Evolutionary conservation across 2,797 vertebrate genomes (phyloP), one percentile per base, ranked within the genome.

Genomic region (Manis crassicaudata): DNA sequence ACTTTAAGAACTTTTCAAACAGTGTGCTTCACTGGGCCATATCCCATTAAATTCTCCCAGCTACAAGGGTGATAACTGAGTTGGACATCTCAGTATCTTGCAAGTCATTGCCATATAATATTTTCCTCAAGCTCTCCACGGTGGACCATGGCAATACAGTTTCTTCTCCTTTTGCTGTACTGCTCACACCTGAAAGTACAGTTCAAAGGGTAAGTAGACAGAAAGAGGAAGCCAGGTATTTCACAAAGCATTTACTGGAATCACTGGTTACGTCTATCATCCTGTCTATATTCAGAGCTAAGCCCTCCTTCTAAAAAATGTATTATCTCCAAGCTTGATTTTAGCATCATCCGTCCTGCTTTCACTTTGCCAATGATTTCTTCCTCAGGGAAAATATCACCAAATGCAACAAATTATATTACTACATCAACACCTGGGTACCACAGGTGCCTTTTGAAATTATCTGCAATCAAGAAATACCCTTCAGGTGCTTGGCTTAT

Each of bases 1-100:
- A 70, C 35, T 54, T 82, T 43, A 92, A 89, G 54, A 86, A 92
- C 0, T 62, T 93, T 65, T 81, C 52, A 92, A 90, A 0, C 0
- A 3, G 50, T 85, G 32, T 62, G 23, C 70, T 95, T 73, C 70
- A 80, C 40, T 83, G 27, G 58, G 73, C 67, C 56, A 87, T 17
- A 86, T 56, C 32, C 35, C 27, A 70, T 70, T 73, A 54, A 90
- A 85, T 86, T 82, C 43, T 67, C 90, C 35, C 68, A 83, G 52
- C 79, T 86, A 29, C 46, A 50, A 88, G 23, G 37, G 85, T 81
- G 88, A 82, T 46, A 79, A 75, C 62, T 75, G 65, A 21, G 43
- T 67, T 88, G 75, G 91, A 97, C 90, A 94, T 70, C 72, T 89
- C 16, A 65, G 14, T 65, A 79, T 88, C 90, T 62, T 94, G 23